These are phyloP conservation scores for Hafferia zeledoni DNA, from an alignment of 2,797 vertebrate genomes.

Conservation along the genomic window DNA sequence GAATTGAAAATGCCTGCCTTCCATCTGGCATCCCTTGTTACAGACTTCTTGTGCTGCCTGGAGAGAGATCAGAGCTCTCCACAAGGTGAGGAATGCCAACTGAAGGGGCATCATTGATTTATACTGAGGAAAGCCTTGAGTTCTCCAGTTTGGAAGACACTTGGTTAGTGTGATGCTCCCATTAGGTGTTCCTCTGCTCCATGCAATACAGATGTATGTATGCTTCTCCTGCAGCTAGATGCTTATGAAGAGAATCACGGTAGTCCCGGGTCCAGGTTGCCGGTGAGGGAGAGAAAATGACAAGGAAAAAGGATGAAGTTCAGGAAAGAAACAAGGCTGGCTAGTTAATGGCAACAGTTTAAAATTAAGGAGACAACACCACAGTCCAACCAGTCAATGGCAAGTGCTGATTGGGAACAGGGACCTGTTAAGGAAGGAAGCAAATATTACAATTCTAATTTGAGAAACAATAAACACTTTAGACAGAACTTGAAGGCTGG, in stretches of 20 bases:
- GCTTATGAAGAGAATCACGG: background rate
- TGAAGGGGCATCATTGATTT: background rate
- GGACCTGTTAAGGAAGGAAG: background rate
- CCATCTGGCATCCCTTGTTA: background rate
- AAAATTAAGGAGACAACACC: background rate
- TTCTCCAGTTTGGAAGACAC: background rate
- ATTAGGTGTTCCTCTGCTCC: background rate
- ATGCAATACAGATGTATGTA: rapidly evolving
- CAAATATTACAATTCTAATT: background rate
- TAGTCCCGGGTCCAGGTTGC: background rate
- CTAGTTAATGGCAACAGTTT: background rate
- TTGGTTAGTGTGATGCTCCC: background rate
- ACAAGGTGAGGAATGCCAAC: background rate
- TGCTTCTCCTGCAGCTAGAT: background rate
- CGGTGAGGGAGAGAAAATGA: background rate
- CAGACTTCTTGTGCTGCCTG: background rate
- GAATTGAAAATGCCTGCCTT: conserved; percentile 21
- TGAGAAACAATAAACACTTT: background rate
- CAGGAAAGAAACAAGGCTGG: background rate
- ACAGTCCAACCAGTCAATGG: background rate
- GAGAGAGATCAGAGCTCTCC: background rate
- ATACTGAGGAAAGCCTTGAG: background rate
- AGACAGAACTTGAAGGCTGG: background rate
- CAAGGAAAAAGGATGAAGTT: background rate
- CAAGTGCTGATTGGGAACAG: background rate